Evolutionary conservation across 2,797 vertebrate species (phyloP), one percentile per base, ranked within the genome.

Genomic region (Orientallactaga sibirica): DNA sequence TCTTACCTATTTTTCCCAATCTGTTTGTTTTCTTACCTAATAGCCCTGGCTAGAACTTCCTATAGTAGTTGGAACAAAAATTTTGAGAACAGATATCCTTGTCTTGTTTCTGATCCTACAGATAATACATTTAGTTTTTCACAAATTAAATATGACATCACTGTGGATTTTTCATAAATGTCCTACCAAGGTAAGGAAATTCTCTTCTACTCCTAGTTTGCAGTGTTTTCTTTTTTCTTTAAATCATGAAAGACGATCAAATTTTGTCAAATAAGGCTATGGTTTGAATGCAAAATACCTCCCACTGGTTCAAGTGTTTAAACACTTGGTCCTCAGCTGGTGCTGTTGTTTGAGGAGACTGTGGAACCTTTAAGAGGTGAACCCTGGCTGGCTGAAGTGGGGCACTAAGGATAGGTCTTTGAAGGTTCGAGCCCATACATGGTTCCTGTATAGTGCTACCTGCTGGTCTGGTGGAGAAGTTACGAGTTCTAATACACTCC

Each of bases 11-110:
- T 87, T 48, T 64, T 91, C 81, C 67, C 5, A 27, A 55, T 74
- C 43, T 68, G 68, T 70, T 90, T 18, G 61, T 87, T 84, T 89
- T 70, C 48, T 90, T 86, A 29, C 12, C 43, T 25, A 88, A 74
- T 19, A 73, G 52, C 48, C 12, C 41, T 73, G n/a, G 62, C 33
- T 62, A 77, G 48, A 92, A 80, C 15, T 4, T 64, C 91, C 20
- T 27, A 4, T 9, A 11, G 10, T 5, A 2, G 48, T 27, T 27
- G 82, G 15, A 67, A 73, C 3, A 81, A 73, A 77, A 87, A 20
- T 62, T 2, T 66, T 74, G 2, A 68, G 61, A 61, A 62, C 5
- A 85, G 71, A 91, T 27, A 55, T n/a, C 19, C 27, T 76, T 66
- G 52, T 25, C 66, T 78, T 75, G 8, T 78, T 22, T 64, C 10